A percentile compares a stretch with the other conserved stretches of the same genome.
These are phyloP conservation scores for Crotalus adamanteus DNA, from an alignment of 2,797 vertebrate genomes.

Conservation along the genomic window DNA sequence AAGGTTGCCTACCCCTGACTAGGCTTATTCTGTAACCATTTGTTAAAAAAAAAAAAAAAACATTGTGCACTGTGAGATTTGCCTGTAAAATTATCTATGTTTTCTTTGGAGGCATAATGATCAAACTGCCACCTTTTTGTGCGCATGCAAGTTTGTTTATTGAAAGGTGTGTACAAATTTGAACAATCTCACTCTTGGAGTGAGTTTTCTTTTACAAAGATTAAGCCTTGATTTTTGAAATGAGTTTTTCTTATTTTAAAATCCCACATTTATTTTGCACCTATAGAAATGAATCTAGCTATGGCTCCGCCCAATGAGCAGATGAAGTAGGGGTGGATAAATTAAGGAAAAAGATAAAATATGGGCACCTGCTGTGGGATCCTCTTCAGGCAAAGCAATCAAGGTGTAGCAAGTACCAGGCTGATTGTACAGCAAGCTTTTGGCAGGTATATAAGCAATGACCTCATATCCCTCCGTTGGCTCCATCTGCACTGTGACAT, in stretches of 20 bases:
- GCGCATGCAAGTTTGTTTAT: not conserved
- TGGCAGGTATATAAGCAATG: conserved; percentile 71
- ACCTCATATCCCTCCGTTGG: conserved; percentile 80
- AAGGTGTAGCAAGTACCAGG: conserved; percentile 78
- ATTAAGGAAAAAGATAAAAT: conserved; percentile 9
- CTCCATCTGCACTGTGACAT: conserved; percentile 80
- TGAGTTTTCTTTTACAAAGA: not conserved
- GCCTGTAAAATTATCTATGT: not conserved
- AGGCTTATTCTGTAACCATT: not conserved
- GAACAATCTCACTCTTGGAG: not conserved
- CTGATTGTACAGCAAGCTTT: conserved; percentile 78
- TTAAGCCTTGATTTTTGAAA: not conserved
- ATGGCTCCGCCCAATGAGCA: not conserved
- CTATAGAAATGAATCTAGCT: conserved; percentile 37
- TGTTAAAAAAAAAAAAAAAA: not conserved
- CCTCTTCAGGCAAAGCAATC: conserved; percentile 76
- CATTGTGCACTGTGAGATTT: not conserved
- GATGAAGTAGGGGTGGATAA: not conserved
- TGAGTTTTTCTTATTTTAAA: not conserved
- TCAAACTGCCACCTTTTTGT: not conserved
- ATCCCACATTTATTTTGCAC: not conserved
- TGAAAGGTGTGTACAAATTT: not conserved
- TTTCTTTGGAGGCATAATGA: not conserved
- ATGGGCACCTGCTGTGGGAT: conserved; percentile 73
- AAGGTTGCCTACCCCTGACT: too few relatives aligned